Evolutionary conservation across 92 coral and sea anemone species (phyloP).

Genomic region (Porites lobata): DNA sequence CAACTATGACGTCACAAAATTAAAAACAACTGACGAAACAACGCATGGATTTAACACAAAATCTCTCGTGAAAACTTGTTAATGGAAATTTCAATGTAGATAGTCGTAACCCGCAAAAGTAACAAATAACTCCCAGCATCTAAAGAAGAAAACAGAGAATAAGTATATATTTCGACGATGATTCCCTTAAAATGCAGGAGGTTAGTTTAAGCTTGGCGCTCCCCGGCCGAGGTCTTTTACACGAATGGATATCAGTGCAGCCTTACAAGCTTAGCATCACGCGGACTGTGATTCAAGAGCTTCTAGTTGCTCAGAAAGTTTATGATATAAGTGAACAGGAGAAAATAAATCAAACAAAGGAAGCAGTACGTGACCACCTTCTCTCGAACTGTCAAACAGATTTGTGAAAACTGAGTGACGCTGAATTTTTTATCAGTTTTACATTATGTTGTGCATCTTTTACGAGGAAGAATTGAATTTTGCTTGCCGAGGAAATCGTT

Average conservation of each 20-base stretch:
- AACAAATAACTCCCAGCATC: neutral
- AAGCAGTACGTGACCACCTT: neutral
- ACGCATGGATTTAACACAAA: slow-evolving; percentile 31
- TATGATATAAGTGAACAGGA: neutral
- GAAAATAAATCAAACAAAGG: slow-evolving; percentile 13
- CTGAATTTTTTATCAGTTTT: neutral
- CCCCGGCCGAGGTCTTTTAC: too few species aligned
- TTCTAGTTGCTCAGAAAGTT: neutral
- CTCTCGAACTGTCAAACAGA: neutral
- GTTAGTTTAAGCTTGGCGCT: too few species aligned
- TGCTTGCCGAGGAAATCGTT: too few species aligned
- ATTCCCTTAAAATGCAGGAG: neutral
- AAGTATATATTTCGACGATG: neutral
- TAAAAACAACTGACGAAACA: slow-evolving; percentile 34
- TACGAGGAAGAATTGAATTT: neutral
- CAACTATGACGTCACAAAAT: slow-evolving; percentile 55
- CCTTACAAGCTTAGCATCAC: neutral
- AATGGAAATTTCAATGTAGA: slow-evolving; percentile 38
- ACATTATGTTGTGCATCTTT: neutral
- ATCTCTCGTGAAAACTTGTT: slow-evolving; percentile 9
- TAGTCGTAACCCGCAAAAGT: neutral
- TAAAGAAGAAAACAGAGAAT: neutral
- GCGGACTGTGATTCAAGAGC: neutral
- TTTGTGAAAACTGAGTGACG: neutral
- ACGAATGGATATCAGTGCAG: too few species aligned